These are phyloP conservation scores for Ostrea denselamellosa DNA, from an alignment of 1,140 invertebrate genomes.

Conservation along the genomic window DNA sequence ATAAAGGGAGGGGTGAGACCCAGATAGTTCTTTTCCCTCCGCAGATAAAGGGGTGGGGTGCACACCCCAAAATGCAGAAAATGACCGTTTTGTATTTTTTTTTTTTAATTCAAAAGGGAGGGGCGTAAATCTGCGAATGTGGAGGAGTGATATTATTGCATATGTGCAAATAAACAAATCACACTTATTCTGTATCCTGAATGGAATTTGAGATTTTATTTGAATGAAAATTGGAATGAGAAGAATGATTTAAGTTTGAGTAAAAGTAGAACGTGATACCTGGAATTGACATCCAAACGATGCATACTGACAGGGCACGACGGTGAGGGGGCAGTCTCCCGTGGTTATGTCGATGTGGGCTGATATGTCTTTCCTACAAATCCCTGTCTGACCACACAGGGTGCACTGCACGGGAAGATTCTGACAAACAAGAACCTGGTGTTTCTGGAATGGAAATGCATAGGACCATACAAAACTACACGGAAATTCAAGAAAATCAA, in stretches of 20 bases:
- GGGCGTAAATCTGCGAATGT: too few species aligned
- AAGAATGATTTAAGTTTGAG: background rate
- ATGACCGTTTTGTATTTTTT: too few species aligned
- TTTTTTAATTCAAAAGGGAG: too few species aligned
- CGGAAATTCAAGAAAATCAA: too few species aligned
- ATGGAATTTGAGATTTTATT: background rate
- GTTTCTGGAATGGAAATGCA: slow-evolving; percentile 52
- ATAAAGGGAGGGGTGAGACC: background rate
- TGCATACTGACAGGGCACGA: slow-evolving; percentile 56
- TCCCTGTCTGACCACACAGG: slow-evolving; percentile 58
- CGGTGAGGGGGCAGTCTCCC: slow-evolving; percentile 60
- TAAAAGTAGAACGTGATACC: slow-evolving; percentile 8
- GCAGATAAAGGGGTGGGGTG: too few species aligned
- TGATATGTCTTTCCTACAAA: slow-evolving; percentile 58
- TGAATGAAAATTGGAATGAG: background rate
- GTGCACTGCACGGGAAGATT: slow-evolving; percentile 63
- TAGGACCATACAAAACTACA: too few species aligned
- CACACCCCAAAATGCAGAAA: too few species aligned
- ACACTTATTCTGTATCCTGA: too few species aligned
- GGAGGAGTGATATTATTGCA: too few species aligned
- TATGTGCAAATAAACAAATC: too few species aligned
- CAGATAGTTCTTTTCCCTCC: too few species aligned
- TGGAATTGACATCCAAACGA: slow-evolving; percentile 58
- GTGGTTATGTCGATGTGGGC: slow-evolving; percentile 55
- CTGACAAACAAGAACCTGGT: slow-evolving; percentile 61